Evolutionary conservation across 2,888 invertebrate genomes (phyloP), one percentile per base, ranked within the genome.

Genomic region (Mantis religiosa): DNA sequence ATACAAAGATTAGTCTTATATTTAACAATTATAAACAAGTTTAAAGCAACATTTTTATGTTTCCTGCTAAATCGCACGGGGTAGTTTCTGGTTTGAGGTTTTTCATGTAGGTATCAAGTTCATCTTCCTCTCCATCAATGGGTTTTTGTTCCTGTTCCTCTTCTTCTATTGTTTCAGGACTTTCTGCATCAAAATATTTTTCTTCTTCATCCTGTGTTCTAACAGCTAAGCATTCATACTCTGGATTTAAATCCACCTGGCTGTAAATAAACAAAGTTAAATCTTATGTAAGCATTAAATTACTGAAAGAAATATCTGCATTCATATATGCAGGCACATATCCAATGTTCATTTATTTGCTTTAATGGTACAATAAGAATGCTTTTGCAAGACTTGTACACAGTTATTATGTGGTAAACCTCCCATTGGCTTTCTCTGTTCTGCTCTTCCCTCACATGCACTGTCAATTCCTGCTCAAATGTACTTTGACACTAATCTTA

Each of bases 181-280:
- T 95, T 92, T 98, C 98, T 6, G 96, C 96, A 93, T 98, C 98
- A 94, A 98, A 98, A 93, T 98, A 98, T 92, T 96, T 96, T 91
- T 98, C 98, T 93, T 98, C 98, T 91, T 96, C 97, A 93, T 98
- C 98, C 91, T 96, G 96, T 83, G 95, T 95, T 89, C 96, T 93
- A 88, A 96, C 95, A 89, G 96, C 96, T 90, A 96, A 92, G 91
- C 96, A 95, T 93, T 98, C 98, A 93, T 97, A 97, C 88, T 96
- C 96, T 84, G 96, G 95, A 93, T 98, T 97, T 91, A 96, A 94
- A 93, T 98, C 98, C 6, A 98, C 96, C 90, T 94, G 94, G 82
- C 95, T 95, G 92, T 83, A 92, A 92, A 89, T 84, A 90, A 84
- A 27, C 28, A 54, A 28, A 89, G 84, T 54, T 54, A 34, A 34